Conservation (phyloP, 1,140 invertebrate species). For the Thaumatotibia leucotreta region DNA sequence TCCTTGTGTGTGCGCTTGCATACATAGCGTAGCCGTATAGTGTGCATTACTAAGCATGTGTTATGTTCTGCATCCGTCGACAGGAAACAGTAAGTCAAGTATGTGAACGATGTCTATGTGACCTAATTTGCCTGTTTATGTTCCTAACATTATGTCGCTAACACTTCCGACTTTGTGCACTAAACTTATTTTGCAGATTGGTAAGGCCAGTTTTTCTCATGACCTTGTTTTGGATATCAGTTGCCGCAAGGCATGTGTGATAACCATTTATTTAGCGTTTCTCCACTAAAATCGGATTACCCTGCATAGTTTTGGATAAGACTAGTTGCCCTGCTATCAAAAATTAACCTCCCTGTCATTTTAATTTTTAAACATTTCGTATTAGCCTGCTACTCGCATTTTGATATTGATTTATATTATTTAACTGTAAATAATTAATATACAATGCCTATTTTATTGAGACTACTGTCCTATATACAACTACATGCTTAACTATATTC, state of each 20-base stretch:
- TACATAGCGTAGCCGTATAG: constrained; percentile 16
- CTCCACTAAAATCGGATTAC: not conserved
- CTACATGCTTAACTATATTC: too few relatives aligned
- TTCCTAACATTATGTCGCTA: constrained; percentile 70
- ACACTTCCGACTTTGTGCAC: constrained; percentile 55
- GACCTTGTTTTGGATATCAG: not conserved
- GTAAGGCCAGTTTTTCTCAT: constrained; percentile 1
- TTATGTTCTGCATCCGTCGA: constrained; percentile 73
- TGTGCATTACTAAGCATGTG: constrained; percentile 66
- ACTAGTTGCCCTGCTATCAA: not conserved
- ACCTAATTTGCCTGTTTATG: constrained; percentile 54
- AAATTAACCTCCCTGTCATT: not conserved
- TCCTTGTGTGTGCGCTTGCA: constrained; percentile 53
- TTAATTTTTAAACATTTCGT: not conserved
- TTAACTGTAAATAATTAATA: not conserved
- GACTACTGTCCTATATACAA: too few relatives aligned
- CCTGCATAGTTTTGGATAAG: constrained; percentile 2
- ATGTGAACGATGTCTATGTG: constrained; percentile 41
- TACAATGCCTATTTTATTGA: not conserved
- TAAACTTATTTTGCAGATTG: constrained; percentile 48
- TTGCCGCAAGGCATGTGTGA: not conserved
- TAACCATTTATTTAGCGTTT: not conserved
- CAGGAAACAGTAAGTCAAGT: constrained; percentile 85
- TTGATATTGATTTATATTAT: not conserved
- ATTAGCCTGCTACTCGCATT: not conserved